Evolutionary conservation across 2,888 invertebrate species (phyloP).

Genomic region (Lapara coniferarum): DNA sequence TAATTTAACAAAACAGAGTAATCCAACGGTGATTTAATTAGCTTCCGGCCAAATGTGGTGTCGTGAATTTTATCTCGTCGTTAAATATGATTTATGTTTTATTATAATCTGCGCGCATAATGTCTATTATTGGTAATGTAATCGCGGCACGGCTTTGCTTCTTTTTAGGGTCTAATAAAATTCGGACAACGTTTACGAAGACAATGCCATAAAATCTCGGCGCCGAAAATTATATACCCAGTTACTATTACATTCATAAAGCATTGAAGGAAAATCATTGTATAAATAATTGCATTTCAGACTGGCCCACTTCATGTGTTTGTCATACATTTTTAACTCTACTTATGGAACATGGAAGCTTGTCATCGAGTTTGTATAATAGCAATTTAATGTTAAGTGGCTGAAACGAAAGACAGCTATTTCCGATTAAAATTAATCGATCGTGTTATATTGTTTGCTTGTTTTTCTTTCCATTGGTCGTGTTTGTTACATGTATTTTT

Average conservation of each 20-base stretch:
- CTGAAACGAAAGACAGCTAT: too few species aligned
- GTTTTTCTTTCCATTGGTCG: too few species aligned
- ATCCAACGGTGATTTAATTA: constrained; percentile 39
- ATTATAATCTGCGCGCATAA: constrained; percentile 24
- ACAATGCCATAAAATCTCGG: constrained; percentile 78
- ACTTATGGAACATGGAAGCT: too few species aligned
- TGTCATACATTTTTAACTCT: constrained; percentile 9
- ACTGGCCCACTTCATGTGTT: constrained; percentile 38
- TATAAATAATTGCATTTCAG: constrained; percentile 50
- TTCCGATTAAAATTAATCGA: too few species aligned
- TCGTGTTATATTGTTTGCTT: too few species aligned
- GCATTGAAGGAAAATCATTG: constrained; percentile 60
- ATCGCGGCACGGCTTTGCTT: constrained; percentile 49
- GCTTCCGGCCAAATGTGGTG: constrained; percentile 13
- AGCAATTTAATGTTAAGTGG: too few species aligned
- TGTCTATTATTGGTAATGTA: constrained; percentile 46
- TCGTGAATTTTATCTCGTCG: constrained; percentile 16
- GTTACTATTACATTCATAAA: constrained; percentile 68
- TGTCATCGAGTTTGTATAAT: too few species aligned
- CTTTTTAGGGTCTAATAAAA: constrained; percentile 70
- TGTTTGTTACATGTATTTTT: too few species aligned
- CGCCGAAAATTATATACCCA: constrained; percentile 72
- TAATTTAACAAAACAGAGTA: constrained; percentile 26
- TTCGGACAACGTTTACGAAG: constrained; percentile 77
- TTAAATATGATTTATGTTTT: constrained; percentile 21